Evolutionary conservation across 1,140 invertebrate species (phyloP).

Genomic region (Paraescarpia echinospica): DNA sequence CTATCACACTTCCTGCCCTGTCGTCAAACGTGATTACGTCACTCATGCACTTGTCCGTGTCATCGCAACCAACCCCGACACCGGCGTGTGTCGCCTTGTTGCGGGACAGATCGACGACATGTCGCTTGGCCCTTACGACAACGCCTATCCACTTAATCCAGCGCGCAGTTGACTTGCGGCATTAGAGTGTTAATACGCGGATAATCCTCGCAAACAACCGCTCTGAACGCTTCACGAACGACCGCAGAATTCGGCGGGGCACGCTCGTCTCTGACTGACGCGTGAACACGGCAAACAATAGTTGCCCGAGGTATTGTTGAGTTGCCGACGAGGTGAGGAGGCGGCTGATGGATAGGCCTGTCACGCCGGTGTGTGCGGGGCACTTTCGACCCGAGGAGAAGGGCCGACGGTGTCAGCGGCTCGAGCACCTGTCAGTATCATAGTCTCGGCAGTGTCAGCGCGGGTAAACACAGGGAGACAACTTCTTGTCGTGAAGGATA

Average conservation of each 20-base stretch:
- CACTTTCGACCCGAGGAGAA: not conserved
- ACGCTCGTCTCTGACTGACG: not conserved
- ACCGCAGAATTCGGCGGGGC: no score
- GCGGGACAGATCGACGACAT: not conserved
- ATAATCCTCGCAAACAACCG: not conserved
- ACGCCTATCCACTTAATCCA: not conserved
- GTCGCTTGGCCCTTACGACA: not conserved
- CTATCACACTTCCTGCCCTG: not conserved
- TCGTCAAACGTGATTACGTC: not conserved
- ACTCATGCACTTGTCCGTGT: not conserved
- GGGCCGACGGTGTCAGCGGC: not conserved
- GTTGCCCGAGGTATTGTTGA: not conserved
- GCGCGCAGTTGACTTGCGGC: not conserved
- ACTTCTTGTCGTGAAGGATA: not conserved
- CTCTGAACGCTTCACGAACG: not conserved
- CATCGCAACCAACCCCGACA: not conserved
- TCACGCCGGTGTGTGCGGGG: not conserved
- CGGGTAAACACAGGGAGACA: not conserved
- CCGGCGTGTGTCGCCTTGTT: not conserved
- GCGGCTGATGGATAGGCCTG: slow-evolving; percentile 2
- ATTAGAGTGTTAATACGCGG: not conserved
- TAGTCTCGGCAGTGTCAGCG: not conserved
- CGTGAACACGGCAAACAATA: not conserved
- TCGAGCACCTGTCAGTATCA: not conserved
- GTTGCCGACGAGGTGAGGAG: not conserved